Conservation (phyloP, 2,888 invertebrate genomes). For the Elmis aenea region DNA sequence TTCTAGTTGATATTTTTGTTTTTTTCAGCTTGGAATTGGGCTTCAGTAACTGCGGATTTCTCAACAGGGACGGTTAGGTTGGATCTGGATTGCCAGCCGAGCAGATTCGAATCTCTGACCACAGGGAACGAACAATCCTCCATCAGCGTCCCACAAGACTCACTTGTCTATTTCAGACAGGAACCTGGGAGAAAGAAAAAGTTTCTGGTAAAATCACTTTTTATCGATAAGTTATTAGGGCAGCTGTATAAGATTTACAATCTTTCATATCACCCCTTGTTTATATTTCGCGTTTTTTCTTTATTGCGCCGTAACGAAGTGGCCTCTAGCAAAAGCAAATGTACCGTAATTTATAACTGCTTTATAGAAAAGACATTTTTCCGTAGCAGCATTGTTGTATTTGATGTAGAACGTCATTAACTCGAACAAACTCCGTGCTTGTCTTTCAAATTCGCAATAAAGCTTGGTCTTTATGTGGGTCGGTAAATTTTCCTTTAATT, state of each 20-base stretch:
- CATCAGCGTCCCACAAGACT: slow-evolving; percentile 41
- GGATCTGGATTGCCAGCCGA: slow-evolving; percentile 45
- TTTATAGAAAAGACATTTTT: no score
- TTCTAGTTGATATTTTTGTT: no score
- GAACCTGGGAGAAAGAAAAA: slow-evolving; percentile 48
- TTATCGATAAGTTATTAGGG: slow-evolving; percentile 22
- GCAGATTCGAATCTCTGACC: slow-evolving; percentile 40
- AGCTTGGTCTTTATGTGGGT: no score
- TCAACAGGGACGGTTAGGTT: slow-evolving; percentile 40
- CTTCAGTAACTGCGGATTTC: slow-evolving; percentile 42
- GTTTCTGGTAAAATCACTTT: slow-evolving; percentile 42
- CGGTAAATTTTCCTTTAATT: no score
- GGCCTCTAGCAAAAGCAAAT: no score
- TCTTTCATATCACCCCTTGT: background rate
- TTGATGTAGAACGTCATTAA: no score
- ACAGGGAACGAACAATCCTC: slow-evolving; percentile 29
- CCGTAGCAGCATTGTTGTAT: no score
- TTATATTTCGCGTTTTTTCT: slow-evolving; percentile 1
- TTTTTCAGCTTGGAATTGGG: slow-evolving; percentile 45
- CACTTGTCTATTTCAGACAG: slow-evolving; percentile 47
- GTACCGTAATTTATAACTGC: no score
- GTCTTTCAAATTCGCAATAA: no score
- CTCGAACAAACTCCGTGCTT: no score
- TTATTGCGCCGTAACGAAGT: slow-evolving; percentile 1
- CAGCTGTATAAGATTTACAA: background rate